Evolutionary conservation across 2,888 invertebrate genomes (phyloP), one percentile per base, ranked within the genome.

Genomic region (Xestia c-nigrum): DNA sequence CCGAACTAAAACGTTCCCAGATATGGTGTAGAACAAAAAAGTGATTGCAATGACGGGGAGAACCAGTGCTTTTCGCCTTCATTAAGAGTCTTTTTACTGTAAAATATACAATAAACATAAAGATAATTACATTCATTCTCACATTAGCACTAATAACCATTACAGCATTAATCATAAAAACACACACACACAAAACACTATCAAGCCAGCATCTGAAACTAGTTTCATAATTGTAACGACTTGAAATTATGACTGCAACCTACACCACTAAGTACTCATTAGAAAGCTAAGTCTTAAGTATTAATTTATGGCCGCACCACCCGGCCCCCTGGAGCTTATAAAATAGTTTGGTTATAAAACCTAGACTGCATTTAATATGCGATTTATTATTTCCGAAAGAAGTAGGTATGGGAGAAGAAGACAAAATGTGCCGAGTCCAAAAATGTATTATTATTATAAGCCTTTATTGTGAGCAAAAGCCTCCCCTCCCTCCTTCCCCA

Each of bases 261-360:
- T 57, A 77, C 77, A 63, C 84, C 68, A 66, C 68, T 77, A 63
- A n/a, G 68, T 85, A 72, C 86, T 84, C 78, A 79, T 85, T 86
- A 84, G 76, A 69, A 66, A 76, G 14, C 59, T 57, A 77, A 82
- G 77, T 47, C 82, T 55, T 72, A 66, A 19, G 75, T 63, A 81
- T 74, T 73, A 81, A 86, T 84, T 84, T 76, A 86, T 79, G 74
- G 67, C 68, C 19, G 63, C 59, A 52, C 72, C 66, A 52, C 64
- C 21, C 57, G 75, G 72, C 69, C 76, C 73, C 76, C 55, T 38
- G 68, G 73, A 69, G 77, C 65, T 84, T 77, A 81, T 84, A 72
- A 84, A 81, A 83, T 84, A 81, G 72, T 72, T 74, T 10, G 46
- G 82, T 76, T 47, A 68, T 76, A 80, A 84, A 83, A 80, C 72